Evolutionary conservation across 1,140 invertebrate genomes (phyloP).

Genomic region (Lepidurus arcticus): DNA sequence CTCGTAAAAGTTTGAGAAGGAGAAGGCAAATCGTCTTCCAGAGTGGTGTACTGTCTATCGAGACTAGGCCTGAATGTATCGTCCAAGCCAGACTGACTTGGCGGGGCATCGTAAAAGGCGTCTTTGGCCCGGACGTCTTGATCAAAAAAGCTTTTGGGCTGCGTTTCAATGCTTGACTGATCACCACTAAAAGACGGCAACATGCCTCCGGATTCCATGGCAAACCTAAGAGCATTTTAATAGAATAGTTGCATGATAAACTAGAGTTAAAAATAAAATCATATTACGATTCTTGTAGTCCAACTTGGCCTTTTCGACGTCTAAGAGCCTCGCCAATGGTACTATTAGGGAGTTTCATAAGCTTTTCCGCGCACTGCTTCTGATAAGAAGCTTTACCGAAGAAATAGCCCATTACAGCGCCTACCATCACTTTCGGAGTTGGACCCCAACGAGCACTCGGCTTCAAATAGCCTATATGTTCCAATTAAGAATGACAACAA

Average conservation of each 20-base stretch:
- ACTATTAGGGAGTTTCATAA: slow-evolving; percentile 63
- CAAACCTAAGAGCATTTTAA: slow-evolving; percentile 5
- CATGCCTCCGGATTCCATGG: slow-evolving; percentile 23
- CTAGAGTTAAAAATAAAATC: background rate
- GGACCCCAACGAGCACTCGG: slow-evolving; percentile 56
- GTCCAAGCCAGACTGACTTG: slow-evolving; percentile 22
- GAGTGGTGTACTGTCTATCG: background rate
- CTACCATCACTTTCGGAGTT: slow-evolving; percentile 57
- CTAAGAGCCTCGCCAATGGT: slow-evolving; percentile 41
- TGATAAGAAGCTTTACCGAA: slow-evolving; percentile 70
- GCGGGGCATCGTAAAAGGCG: slow-evolving; percentile 29
- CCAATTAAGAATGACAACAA: background rate
- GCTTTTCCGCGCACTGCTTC: slow-evolving; percentile 61
- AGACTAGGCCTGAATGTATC: slow-evolving; percentile 29
- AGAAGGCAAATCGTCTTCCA: slow-evolving; percentile 26
- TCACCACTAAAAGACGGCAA: background rate
- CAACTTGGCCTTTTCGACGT: slow-evolving; percentile 26
- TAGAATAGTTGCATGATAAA: background rate
- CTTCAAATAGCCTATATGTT: slow-evolving; percentile 48
- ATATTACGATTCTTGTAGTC: slow-evolving; percentile 31
- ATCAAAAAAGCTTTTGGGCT: background rate
- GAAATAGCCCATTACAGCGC: slow-evolving; percentile 63
- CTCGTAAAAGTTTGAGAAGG: slow-evolving; percentile 20
- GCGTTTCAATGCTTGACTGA: background rate
- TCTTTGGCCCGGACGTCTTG: slow-evolving; percentile 23